phyloP scores from a whole-genome alignment of 2,888 invertebrate species.

The Adineta ricciae region DNA sequence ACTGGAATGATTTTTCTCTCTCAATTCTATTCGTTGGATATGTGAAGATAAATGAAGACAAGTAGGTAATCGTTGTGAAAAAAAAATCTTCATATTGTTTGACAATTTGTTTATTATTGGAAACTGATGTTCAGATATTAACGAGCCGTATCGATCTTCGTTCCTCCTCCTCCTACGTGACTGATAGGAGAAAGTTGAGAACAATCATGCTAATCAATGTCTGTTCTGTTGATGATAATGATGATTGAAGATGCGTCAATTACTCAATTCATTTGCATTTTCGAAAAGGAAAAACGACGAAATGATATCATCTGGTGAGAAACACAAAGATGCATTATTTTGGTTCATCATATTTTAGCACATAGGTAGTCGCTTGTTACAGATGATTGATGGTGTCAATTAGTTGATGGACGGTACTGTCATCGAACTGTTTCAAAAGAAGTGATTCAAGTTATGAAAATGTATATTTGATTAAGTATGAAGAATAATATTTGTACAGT shows the following conservation, averaged over 20 bases:
- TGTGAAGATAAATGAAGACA: background rate
- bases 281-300: background rate
- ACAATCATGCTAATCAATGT: too few relatives aligned
- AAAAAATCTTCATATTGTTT: background rate
- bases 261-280: background rate
- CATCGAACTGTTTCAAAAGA: too few relatives aligned
- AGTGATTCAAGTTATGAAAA: too few relatives aligned
- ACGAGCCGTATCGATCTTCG: background rate
- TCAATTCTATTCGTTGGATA: background rate
- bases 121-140: background rate
- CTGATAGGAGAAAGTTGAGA: background rate
- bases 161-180: background rate
- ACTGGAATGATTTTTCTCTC: background rate
- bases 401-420: too few relatives aligned
- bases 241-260: background rate
- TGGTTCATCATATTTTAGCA: background rate
- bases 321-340: background rate
- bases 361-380: too few relatives aligned
- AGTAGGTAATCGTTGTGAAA: background rate
- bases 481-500: background rate
- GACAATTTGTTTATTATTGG: background rate
- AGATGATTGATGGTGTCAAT: too few relatives aligned
- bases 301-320: background rate
- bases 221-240: too few relatives aligned
- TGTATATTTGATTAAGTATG: too few relatives aligned